These are phyloP conservation scores for Ovis canadensis DNA, from an alignment of 2,113 vertebrate genomes.

Conservation along the genomic window DNA sequence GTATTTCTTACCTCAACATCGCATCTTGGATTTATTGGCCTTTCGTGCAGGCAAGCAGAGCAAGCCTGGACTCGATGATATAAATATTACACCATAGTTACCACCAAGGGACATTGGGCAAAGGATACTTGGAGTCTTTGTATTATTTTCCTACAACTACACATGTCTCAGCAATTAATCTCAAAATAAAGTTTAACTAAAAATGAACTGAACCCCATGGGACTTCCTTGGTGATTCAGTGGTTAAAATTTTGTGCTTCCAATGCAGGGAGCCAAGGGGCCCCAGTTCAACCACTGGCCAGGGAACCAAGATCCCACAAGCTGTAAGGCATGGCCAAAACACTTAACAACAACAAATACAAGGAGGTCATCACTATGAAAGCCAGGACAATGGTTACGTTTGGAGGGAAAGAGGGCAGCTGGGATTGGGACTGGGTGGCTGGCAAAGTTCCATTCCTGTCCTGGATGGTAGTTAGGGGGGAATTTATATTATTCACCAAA, in stretches of 20 bases:
- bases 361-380: background rate
- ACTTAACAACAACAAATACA: background rate
- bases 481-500: background rate
- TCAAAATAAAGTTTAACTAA: background rate
- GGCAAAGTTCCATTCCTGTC: background rate
- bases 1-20: background rate
- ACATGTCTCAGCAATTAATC: background rate
- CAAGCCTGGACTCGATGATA: background rate
- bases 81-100: background rate
- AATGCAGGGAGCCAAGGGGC: background rate
- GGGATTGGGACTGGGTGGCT: background rate
- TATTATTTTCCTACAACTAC: background rate
- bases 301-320: background rate
- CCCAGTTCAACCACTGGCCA: background rate
- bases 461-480: background rate
- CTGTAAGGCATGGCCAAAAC: background rate
- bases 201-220: background rate
- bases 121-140: no score
- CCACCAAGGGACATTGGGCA: background rate
- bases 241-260: background rate
- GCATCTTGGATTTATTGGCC: background rate
- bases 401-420: background rate
- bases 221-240: background rate
- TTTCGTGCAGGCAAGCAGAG: accelerated
- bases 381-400: background rate